Conservation (phyloP, 2,113 vertebrate species). For the Colaptes auratus region DNA sequence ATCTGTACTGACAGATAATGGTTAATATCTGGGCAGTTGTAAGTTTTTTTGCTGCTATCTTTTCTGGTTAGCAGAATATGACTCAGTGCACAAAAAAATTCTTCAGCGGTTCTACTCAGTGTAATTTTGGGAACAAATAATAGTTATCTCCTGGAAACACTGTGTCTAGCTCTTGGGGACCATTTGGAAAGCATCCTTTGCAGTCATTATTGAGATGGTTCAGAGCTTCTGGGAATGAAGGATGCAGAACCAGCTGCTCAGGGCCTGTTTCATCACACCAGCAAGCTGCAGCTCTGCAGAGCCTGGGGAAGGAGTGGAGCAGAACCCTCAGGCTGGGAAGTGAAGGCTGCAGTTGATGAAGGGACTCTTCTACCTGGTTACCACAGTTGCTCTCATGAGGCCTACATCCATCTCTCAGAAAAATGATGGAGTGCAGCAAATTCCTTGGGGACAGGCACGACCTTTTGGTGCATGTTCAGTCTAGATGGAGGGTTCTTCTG, state of each 20-base stretch:
- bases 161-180: neutral
- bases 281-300: neutral
- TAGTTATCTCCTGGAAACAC: neutral
- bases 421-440: neutral
- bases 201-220: neutral
- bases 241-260: neutral
- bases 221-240: neutral
- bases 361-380: neutral
- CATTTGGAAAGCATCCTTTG: neutral
- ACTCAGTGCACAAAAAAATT: neutral
- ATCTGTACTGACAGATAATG: neutral
- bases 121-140: neutral
- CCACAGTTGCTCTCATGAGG: neutral
- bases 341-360: neutral
- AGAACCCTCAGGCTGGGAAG: neutral
- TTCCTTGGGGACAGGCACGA: fast-evolving
- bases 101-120: neutral
- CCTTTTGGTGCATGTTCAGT: fast-evolving
- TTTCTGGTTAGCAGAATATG: neutral
- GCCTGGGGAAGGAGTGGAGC: neutral
- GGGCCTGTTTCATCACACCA: neutral
- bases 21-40: neutral
- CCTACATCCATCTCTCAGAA: neutral
- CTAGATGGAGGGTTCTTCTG: neutral
- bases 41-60: neutral